Percentiles rank a stretch among this genome's conserved stretches.
phyloP scores from a whole-genome alignment of 2,888 invertebrate species.

The Cabera pusaria region DNA sequence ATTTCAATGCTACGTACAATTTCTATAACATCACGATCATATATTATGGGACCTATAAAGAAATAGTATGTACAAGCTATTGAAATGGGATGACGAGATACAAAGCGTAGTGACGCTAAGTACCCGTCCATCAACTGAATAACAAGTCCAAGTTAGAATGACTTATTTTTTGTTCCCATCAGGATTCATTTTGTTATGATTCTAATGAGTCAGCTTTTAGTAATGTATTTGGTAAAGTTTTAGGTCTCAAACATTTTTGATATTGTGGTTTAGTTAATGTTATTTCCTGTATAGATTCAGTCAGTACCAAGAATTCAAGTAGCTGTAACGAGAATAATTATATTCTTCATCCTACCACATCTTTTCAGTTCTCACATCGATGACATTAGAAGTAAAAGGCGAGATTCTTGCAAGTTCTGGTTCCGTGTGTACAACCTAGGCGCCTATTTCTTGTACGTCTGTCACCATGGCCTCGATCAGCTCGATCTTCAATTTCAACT shows the following conservation, averaged over 20 bases:
- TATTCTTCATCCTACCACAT: no score
- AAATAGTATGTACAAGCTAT: constrained; percentile 8
- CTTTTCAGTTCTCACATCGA: no score
- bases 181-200: constrained; percentile 39
- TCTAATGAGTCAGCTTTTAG: constrained; percentile 35
- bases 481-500: constrained; percentile 11
- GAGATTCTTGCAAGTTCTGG: no score
- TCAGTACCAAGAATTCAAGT: no score
- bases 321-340: no score
- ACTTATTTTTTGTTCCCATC: constrained; percentile 32
- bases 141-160: constrained; percentile 30
- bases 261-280: no score
- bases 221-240: no score
- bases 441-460: constrained; percentile 13
- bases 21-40: background rate
- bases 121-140: constrained; percentile 26
- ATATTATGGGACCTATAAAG: background rate
- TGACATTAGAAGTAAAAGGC: no score
- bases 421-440: constrained; percentile 3
- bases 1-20: constrained; percentile 2
- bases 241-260: no score
- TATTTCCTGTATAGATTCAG: no score
- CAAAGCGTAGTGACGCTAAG: constrained; percentile 21
- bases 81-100: constrained; percentile 18
- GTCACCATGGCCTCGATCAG: no score